These are phyloP conservation scores for Grammomys surdaster DNA, from an alignment of 2,113 vertebrate species.

Conservation along the genomic window DNA sequence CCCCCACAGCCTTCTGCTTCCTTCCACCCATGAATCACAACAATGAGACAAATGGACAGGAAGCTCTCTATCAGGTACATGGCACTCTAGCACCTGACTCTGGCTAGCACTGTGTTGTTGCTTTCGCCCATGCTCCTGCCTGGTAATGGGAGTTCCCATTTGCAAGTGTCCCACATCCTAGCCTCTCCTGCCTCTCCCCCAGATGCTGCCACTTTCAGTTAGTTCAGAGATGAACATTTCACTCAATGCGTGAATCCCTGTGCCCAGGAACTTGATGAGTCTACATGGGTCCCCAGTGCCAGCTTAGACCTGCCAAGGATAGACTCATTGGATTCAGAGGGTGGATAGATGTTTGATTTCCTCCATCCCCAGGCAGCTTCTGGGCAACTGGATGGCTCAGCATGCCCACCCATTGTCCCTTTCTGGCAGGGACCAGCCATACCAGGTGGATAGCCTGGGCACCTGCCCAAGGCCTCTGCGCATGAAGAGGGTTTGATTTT, in stretches of 20 bases:
- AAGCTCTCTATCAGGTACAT: not conserved
- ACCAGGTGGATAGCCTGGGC: not conserved
- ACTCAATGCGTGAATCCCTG: not conserved
- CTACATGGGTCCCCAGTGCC: too few relatives aligned
- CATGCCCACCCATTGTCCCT: accelerated
- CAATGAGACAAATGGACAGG: not conserved
- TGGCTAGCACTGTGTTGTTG: not conserved
- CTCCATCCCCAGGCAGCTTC: too few relatives aligned
- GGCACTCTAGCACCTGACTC: not conserved
- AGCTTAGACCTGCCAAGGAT: not conserved
- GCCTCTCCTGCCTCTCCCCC: too few relatives aligned
- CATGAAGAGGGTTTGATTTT: not conserved
- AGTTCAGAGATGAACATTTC: not conserved
- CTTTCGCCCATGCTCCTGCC: not conserved
- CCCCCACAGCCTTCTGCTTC: not conserved
- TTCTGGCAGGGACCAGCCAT: not conserved
- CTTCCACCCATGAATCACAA: not conserved
- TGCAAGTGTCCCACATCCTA: not conserved
- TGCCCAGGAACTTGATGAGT: not conserved
- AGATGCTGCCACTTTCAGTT: not conserved
- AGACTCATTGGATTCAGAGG: not conserved
- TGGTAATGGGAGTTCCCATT: not conserved
- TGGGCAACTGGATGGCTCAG: too few relatives aligned
- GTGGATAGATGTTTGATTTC: too few relatives aligned
- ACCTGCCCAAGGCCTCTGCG: not conserved